phyloP scores from a whole-genome alignment of 2,888 invertebrate species.

The Caradrina kadenii region DNA sequence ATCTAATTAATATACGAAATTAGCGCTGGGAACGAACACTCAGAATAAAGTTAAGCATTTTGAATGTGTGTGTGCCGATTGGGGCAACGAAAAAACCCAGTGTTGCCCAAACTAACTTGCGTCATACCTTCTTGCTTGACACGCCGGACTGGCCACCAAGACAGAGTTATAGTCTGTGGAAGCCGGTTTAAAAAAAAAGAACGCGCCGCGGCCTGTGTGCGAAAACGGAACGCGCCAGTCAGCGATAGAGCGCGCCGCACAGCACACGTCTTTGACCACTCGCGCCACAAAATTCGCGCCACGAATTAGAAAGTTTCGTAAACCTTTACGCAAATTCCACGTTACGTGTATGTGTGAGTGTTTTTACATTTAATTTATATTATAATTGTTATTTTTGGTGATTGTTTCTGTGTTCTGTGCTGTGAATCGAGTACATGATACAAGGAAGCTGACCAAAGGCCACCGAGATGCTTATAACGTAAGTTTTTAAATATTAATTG shows the following conservation, averaged over 20 bases:
- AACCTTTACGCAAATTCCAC: conserved; percentile 69
- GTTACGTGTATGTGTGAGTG: conserved; percentile 75
- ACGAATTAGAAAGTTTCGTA: conserved; percentile 82
- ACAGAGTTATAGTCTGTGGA: conserved; percentile 61
- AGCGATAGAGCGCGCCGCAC: conserved; percentile 78
- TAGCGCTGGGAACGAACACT: conserved; percentile 50
- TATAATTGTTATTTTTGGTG: conserved; percentile 69
- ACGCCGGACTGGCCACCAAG: conserved; percentile 77
- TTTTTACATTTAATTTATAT: conserved; percentile 65
- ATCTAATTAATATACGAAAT: conserved; percentile 58
- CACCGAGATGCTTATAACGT: conserved; percentile 87
- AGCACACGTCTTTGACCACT: conserved; percentile 70
- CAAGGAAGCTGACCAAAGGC: conserved; percentile 80
- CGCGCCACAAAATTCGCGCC: conserved; percentile 75
- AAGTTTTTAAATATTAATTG: conserved; percentile 72
- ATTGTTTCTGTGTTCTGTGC: conserved; percentile 80
- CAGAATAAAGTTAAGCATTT: conserved; percentile 53
- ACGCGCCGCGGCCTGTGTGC: conserved; percentile 67
- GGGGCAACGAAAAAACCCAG: conserved; percentile 80
- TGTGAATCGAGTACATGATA: conserved; percentile 82
- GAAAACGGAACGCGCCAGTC: conserved; percentile 79
- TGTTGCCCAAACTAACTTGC: conserved; percentile 87
- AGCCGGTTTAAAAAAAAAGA: conserved; percentile 76
- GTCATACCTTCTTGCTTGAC: conserved; percentile 80
- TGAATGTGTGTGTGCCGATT: conserved; percentile 69